Percentiles rank a stretch among this genome's conserved stretches.
Conservation (phyloP, 2,113 vertebrate genomes). For the Hemiscyllium ocellatum region DNA sequence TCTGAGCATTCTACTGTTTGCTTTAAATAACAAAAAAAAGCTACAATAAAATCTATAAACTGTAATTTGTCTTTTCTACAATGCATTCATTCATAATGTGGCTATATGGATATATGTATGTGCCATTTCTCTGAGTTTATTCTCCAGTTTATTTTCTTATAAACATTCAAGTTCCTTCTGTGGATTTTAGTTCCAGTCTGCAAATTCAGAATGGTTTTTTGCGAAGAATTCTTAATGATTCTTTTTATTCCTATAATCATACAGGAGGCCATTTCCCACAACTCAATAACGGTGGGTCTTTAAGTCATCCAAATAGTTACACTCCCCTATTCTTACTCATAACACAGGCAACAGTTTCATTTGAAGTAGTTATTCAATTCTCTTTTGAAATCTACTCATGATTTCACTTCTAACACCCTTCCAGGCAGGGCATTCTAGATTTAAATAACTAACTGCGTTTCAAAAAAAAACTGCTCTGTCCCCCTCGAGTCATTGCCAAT, state of each 20-base stretch:
- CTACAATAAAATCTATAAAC: neutral
- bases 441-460: neutral
- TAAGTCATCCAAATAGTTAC: neutral
- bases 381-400: neutral
- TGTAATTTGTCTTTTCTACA: neutral
- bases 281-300: neutral
- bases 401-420: neutral
- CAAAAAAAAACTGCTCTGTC: neutral
- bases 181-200: neutral
- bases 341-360: neutral
- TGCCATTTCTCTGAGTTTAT: neutral
- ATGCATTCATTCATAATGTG: neutral
- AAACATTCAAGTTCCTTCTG: neutral
- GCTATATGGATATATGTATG: neutral
- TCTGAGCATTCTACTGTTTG: neutral
- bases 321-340: neutral
- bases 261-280: neutral
- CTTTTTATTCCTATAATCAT: neutral
- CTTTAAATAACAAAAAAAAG: neutral
- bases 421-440: neutral
- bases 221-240: neutral
- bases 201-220: neutral
- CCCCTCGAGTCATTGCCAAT: neutral
- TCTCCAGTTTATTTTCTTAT: neutral
- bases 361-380: neutral